These are phyloP conservation scores for Gobius niger DNA, from an alignment of 2,113 vertebrate genomes.

Conservation along the genomic window DNA sequence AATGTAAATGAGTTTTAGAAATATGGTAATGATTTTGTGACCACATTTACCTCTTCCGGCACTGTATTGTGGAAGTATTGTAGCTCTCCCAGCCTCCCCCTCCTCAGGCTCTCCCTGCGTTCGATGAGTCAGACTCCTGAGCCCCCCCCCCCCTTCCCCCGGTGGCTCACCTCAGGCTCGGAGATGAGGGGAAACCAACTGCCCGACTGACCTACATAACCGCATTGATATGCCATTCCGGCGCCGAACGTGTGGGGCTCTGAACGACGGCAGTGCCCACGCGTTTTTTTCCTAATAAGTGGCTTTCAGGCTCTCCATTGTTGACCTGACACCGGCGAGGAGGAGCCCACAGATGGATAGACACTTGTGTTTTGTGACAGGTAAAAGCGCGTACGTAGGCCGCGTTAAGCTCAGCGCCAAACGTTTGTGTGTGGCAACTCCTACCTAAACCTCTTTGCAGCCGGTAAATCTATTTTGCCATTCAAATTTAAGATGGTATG, in stretches of 20 bases:
- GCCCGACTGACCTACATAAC: slow-evolving; percentile 71
- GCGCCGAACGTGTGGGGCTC: slow-evolving; percentile 39
- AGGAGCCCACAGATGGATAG: slow-evolving; percentile 21
- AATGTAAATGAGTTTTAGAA: too few relatives aligned
- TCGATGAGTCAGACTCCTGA: slow-evolving; percentile 64
- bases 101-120: slow-evolving; percentile 47
- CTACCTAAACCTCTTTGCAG: slow-evolving; percentile 9
- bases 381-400: slow-evolving; percentile 28
- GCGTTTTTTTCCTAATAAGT: slow-evolving; percentile 50
- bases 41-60: background rate
- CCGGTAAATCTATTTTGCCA: slow-evolving; percentile 2
- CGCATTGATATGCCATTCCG: slow-evolving; percentile 52
- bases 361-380: slow-evolving; percentile 40
- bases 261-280: slow-evolving; percentile 61
- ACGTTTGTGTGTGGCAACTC: slow-evolving; percentile 14
- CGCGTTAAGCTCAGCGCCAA: slow-evolving; percentile 18
- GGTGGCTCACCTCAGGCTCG: slow-evolving; percentile 56
- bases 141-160: too few relatives aligned
- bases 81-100: slow-evolving; percentile 8
- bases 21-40: too few relatives aligned
- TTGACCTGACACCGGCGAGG: slow-evolving; percentile 47
- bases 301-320: slow-evolving; percentile 30
- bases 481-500: slow-evolving; percentile 7
- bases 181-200: slow-evolving; percentile 53
- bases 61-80: background rate